Evolutionary conservation across 1,140 invertebrate species (phyloP), one percentile per base, ranked within the genome.

Genomic region (Grapholita molesta): DNA sequence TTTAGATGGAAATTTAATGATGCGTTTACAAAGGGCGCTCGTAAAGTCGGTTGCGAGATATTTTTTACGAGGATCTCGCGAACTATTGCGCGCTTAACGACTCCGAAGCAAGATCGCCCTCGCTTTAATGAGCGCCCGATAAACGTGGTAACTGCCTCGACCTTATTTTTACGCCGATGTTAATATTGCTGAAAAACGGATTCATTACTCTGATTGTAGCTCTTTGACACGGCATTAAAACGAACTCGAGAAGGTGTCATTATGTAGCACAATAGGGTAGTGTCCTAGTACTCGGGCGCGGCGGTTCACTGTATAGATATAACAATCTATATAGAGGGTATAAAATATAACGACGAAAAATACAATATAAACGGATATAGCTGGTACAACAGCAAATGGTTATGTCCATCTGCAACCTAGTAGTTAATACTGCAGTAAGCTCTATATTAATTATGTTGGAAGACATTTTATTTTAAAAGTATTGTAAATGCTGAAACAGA

Each of bases 1-100:
- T 91, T 91, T 91, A 91, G 89, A 91, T 90, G 87, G 88, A 88
- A 88, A 88, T 90, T 91, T 91, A 91, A 91, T 91, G 89, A 91
- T 88, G 88, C 89, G 86, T 88, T 83, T 86, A 91, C 89, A 91
- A 91, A 91, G 88, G 86, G 88, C 84, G 85, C 88, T 91, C 89
- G 85, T 91, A 91, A 91, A 91, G 85, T 91, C 79, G 85, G 87
- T 88, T 86, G 88, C 86, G 86, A 90, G 88, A 91, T 91, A 91
- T 91, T 91, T 91, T 91, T 91, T 91, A 91, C 83, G 89, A 91
- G 89, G 88, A 91, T 91, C 88, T 89, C 87, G 89, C 88, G 86
- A 91, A 91, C 89, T 91, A 91, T 91, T 90, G 88, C 87, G 88
- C 88, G 88, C 87, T 91, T 90, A 91, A 90, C 89, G 89, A 89